Percentiles rank a stretch among this genome's conserved stretches.
Evolutionary conservation across 2,888 invertebrate species (phyloP).

Genomic region (Archaeoteleia sp.): DNA sequence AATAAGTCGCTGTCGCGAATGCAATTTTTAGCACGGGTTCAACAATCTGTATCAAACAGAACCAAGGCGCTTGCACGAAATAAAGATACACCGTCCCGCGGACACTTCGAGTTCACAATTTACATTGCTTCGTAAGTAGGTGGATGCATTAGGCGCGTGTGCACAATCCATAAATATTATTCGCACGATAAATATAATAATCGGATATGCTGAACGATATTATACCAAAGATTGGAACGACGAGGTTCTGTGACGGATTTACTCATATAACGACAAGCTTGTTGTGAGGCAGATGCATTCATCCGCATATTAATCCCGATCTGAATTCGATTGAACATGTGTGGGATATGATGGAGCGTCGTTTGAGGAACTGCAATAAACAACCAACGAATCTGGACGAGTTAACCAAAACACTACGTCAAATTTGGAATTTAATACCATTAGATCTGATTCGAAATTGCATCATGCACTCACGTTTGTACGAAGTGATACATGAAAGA

Average conservation of each 20-base stretch:
- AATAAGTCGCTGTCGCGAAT: constrained; percentile 25
- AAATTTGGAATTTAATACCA: no score
- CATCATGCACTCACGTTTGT: no score
- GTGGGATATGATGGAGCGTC: no score
- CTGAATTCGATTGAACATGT: no score
- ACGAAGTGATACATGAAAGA: no score
- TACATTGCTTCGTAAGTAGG: constrained; percentile 2
- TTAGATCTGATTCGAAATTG: no score
- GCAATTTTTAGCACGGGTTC: constrained; percentile 61
- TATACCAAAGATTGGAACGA: neutral
- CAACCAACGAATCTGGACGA: no score
- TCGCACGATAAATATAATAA: constrained; percentile 10
- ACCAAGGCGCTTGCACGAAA: constrained; percentile 55
- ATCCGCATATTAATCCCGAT: no score
- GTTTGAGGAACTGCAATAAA: no score
- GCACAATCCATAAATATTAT: constrained; percentile 4
- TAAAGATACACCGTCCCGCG: constrained; percentile 46
- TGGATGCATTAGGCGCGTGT: constrained; percentile 15
- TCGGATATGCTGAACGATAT: neutral
- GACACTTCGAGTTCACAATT: constrained; percentile 11
- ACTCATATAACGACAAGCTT: neutral
- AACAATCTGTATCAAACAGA: constrained; percentile 65
- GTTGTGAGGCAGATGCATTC: no score
- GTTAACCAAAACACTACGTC: no score
- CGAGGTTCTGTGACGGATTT: neutral